Base-by-base conservation (phyloP, 2,797 vertebrate species). In the Capromys pilorides region DNA sequence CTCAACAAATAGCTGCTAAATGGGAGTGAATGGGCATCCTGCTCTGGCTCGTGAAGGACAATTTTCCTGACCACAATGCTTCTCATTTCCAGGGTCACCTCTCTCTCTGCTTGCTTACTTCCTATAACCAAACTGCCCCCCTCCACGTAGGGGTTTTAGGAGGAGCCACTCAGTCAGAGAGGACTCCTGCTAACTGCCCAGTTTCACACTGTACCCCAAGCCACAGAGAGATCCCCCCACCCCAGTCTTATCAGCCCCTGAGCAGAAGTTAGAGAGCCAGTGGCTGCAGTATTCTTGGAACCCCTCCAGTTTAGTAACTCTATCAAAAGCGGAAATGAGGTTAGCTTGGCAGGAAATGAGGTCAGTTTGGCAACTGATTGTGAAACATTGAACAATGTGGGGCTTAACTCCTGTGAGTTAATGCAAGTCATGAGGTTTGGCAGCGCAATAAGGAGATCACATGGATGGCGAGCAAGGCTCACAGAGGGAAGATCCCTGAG, bases 291-390 rank as follows among this genome's bases (percentile, higher is more conserved):
- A 85, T 97, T 95, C 86, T 95, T 67, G 24, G 96, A 95, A 96
- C 18, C 18, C 78, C 33, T 78, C 77, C 88, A 89, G 94, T 95
- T 95, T 94, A 90, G 94, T 78, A 95, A 96, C 80, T 79, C 71
- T 96, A 96, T 93, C 95, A 73, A 91, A 94, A 97, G 93, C 39
- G 91, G 96, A 96, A 96, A 95, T 94, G 96, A 97, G 91, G 86
- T 93, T 96, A 94, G 67, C 67, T 81, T 73, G 79, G 89, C 73
- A 96, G 96, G 96, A 97, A 97, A 88, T 97, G 94, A 97, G 87
- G 89, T 97, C 95, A 97, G 67, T 97, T 96, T 97, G 94, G 96
- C 93, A 96, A 95, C 81, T 5, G 79, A 36, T 61, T 67, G 86
- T 67, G 91, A 97, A 95, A 95, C 86, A 33, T 2, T 80, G 91